These are phyloP conservation scores for Aspidiotus destructor DNA, from an alignment of 2,888 invertebrate species.

Conservation along the genomic window DNA sequence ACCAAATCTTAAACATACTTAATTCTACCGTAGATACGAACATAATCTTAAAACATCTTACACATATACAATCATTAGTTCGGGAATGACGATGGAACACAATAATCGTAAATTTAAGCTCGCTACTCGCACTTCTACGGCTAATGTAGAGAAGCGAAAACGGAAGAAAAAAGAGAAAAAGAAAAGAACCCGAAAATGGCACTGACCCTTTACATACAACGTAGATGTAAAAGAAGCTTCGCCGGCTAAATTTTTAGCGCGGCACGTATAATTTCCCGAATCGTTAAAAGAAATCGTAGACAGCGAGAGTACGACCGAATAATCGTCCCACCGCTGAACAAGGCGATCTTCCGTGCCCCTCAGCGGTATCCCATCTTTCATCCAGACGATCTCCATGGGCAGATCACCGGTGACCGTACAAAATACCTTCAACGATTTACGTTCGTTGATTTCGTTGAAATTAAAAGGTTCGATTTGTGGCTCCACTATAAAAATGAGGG, in stretches of 20 bases:
- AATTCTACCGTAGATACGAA: no score
- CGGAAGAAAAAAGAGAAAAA: no score
- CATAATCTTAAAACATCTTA: no score
- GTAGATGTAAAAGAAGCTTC: conserved; percentile 46
- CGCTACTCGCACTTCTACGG: no score
- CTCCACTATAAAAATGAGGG: conserved; percentile 35
- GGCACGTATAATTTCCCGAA: conserved; percentile 48
- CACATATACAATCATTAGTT: no score
- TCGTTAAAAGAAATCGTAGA: conserved; percentile 43
- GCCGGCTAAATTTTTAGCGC: conserved; percentile 51
- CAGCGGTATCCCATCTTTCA: conserved; percentile 44
- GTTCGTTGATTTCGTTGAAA: conserved; percentile 43
- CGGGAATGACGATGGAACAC: no score
- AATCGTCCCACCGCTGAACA: conserved; percentile 42
- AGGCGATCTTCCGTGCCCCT: conserved; percentile 34
- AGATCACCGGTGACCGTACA: conserved; percentile 65
- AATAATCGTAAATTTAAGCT: no score
- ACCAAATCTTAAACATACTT: no score
- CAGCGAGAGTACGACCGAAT: conserved; percentile 45
- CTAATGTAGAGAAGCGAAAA: no score
- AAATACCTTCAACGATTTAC: conserved; percentile 45
- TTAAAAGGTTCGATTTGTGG: conserved; percentile 49
- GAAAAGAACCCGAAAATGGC: no score
- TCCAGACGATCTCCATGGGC: conserved; percentile 66
- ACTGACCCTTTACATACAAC: conserved; percentile 51